Evolutionary conservation across 2,797 vertebrate species (phyloP), one percentile per base, ranked within the genome.

Genomic region (Anabas testudineus): DNA sequence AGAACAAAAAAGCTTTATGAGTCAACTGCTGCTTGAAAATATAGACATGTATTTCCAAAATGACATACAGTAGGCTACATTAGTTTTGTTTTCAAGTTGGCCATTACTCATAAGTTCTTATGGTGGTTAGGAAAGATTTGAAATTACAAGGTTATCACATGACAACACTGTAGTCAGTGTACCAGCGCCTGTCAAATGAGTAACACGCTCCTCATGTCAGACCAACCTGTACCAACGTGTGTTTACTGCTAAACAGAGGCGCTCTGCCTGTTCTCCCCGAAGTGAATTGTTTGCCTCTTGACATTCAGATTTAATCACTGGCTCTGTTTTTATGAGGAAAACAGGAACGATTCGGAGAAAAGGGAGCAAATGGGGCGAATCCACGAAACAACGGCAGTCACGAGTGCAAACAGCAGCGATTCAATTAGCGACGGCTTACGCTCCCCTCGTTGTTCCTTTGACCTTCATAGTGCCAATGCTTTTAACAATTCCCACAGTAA

Each of bases 221-320:
- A 24, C 15, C 58, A 42, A 79, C 82, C 80, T 83, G 70, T 24
- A 67, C 77, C 56, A 21, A 3, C 9, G 18, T 7, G 41, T 90
- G 89, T 90, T 91, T 89, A 78, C 71, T 43, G 67, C 66, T 82
- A 88, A 90, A 90, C 74, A 86, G 1, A 13, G n/a, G 57, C 59
- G 34, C 32, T 32, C 22, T 39, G 61, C 36, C 53, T 59, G 58
- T 57, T 78, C 67, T 67, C 60, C 47, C 53, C 2, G 0, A 74
- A 66, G 63, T 49, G 3, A 56, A 49, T 69, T 62, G 55, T 76
- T 64, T 55, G 34, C 42, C 74, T 45, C 52, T 26, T 79, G 81
- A 83, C 59, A 67, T 75, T 76, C 52, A 47, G 60, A 30, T 69
- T 71, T 14, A 24, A 49, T 43, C 49, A 16, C 12, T 21, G 34